Percentiles rank a stretch among this genome's conserved stretches.
Evolutionary conservation across 2,113 vertebrate genomes (phyloP).

Genomic region (Hucho hucho): DNA sequence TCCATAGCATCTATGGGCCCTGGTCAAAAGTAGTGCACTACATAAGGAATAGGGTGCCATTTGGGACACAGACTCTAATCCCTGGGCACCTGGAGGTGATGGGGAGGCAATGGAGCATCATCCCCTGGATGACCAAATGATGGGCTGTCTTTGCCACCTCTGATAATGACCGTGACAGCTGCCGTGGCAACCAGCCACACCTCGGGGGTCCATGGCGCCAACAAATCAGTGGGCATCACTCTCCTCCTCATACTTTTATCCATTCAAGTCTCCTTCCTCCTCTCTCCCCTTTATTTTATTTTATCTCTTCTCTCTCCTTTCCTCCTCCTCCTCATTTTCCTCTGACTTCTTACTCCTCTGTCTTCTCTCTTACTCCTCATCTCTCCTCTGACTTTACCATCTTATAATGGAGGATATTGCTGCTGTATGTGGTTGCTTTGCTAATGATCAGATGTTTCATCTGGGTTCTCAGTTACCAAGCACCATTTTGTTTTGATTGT

Average conservation of each 20-base stretch:
- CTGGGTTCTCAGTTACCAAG: not conserved
- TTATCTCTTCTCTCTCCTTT: not conserved
- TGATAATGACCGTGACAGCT: slow-evolving; percentile 61
- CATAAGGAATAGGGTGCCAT: too few species aligned
- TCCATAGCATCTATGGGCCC: too few species aligned
- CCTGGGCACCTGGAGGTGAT: too few species aligned
- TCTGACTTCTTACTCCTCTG: too few species aligned
- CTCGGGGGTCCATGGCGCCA: not conserved
- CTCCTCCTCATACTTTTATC: not conserved
- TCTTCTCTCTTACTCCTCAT: too few species aligned
- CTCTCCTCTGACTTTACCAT: not conserved
- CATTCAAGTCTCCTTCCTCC: not conserved
- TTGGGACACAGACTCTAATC: too few species aligned
- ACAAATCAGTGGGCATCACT: not conserved
- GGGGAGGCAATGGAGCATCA: slow-evolving; percentile 15
- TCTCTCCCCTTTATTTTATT: not conserved
- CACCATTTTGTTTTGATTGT: not conserved
- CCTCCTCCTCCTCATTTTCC: not conserved
- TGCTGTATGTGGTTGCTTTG: slow-evolving; percentile 6
- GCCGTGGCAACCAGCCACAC: slow-evolving; percentile 32
- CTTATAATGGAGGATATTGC: slow-evolving; percentile 1
- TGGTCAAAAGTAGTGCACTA: too few species aligned
- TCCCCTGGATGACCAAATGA: slow-evolving; percentile 53
- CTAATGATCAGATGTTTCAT: not conserved
- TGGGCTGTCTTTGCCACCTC: slow-evolving; percentile 46